Conservation (phyloP, 64 coral and sea anemone genomes). For the Cladopsammia gracilis region DNA sequence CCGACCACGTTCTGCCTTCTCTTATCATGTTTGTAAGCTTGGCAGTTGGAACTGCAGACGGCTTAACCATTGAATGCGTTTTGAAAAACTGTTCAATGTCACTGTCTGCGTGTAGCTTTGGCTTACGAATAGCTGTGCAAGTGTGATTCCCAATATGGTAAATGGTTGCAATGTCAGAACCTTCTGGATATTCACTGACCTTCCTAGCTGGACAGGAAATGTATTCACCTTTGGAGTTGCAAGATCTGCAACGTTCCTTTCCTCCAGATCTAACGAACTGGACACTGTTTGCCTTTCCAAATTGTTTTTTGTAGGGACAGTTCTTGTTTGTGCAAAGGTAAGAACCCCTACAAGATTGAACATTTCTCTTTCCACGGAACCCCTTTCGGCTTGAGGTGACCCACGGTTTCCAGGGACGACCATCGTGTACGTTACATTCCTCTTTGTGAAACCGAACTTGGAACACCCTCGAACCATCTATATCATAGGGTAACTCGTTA, state of each 20-base stretch:
- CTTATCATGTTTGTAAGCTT: conserved; percentile 22
- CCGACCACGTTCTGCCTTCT: conserved; percentile 49
- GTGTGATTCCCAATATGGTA: conserved; percentile 67
- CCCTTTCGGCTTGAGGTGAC: conserved; percentile 66
- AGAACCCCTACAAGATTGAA: conserved; percentile 57
- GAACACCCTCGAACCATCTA: conserved; percentile 48
- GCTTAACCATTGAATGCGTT: conserved; percentile 43
- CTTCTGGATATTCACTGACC: conserved; percentile 55
- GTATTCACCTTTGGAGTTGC: conserved; percentile 29
- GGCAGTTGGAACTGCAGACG: conserved; percentile 24
- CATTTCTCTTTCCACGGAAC: conserved; percentile 56
- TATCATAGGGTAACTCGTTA: conserved; percentile 48
- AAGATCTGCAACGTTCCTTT: conserved; percentile 49
- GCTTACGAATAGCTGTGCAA: conserved; percentile 12
- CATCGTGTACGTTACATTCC: conserved; percentile 15
- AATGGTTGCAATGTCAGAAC: conserved; percentile 20
- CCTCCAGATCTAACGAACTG: conserved; percentile 35
- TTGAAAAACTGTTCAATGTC: conserved; percentile 61
- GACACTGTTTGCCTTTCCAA: conserved; percentile 39
- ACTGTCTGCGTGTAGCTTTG: conserved; percentile 18
- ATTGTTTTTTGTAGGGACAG: conserved; percentile 52
- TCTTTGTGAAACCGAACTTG: not conserved
- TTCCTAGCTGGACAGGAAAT: conserved; percentile 60
- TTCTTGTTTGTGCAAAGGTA: conserved; percentile 41
- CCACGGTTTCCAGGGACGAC: conserved; percentile 53